phyloP scores from a whole-genome alignment of 2,113 vertebrate genomes.

The Ginglymostoma cirratum region DNA sequence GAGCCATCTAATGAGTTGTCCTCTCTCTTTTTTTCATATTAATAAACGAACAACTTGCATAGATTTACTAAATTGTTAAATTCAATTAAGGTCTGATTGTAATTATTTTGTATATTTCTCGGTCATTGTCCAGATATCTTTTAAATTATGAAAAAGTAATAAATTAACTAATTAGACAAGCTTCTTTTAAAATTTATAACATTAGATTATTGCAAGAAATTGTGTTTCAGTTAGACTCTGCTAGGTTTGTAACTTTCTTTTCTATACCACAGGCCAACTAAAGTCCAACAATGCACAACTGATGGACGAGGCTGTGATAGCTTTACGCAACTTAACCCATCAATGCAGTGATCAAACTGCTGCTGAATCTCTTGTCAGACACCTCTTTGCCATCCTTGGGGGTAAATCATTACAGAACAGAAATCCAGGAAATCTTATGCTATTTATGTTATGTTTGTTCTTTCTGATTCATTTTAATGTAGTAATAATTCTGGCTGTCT shows the following conservation, averaged over 20 bases:
- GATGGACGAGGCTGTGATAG: conserved; percentile 83
- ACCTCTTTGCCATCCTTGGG: conserved; percentile 85
- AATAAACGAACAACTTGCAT: neutral
- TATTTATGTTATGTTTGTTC: neutral
- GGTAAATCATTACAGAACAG: conserved; percentile 56
- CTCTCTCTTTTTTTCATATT: neutral
- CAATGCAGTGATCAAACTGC: conserved; percentile 83
- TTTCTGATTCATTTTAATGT: neutral
- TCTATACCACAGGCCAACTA: conserved; percentile 70
- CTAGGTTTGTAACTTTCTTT: neutral
- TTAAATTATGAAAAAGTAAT: neutral
- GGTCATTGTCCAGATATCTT: neutral
- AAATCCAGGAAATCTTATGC: neutral
- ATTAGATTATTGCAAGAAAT: neutral
- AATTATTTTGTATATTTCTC: neutral
- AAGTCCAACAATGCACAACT: conserved; percentile 86
- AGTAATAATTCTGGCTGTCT: neutral
- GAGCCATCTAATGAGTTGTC: neutral
- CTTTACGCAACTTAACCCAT: conserved; percentile 76
- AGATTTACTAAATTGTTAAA: neutral
- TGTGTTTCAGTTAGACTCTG: neutral
- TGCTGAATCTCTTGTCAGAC: conserved; percentile 71
- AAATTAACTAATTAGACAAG: neutral
- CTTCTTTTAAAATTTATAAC: neutral
- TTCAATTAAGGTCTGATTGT: neutral